Base-by-base conservation (phyloP, 2,797 vertebrate species). In the Pelochelys cantorii region DNA sequence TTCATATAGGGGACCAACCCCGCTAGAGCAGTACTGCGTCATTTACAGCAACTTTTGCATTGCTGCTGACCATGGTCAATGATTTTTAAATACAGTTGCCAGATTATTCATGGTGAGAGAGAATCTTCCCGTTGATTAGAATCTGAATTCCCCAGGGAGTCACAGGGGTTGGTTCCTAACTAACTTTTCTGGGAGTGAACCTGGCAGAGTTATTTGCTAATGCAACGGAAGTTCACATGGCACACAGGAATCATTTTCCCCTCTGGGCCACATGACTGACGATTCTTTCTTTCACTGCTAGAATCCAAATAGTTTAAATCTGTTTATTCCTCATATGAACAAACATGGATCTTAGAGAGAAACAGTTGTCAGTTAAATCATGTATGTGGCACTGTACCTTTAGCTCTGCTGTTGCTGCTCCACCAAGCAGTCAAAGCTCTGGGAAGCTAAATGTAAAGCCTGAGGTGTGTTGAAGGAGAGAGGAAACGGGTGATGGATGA, bases 401-500 rank as follows among this genome's bases (percentile, higher is more conserved):
- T 96, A 95, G 94, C 37, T 29, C 53, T 20, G 55, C 83, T 60
- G 1, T 79, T 81, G 57, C 85, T 88, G 81, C 68, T 48, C 42
- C 42, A 7, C 37, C 1, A 65, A 83, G 81, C 15, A 77, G 62
- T 81, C 91, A 90, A 92, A 96, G 92, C 93, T 95, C 92, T 84
- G 95, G 94, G 93, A 91, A 93, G 55, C 89, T 91, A 94, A 95
- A 94, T 93, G 87, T 95, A 94, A 94, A 91, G 4, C 85, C 83
- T 10, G 3, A 34, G 83, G 77, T 34, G 0, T 52, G 57, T 87
- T 94, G 89, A 93, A 93, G 84, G 65, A 91, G 93, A 96, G 95
- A 93, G 96, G 96, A 97, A 97, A 48, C 96, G 83, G 77, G 57
- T 91, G 77, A 93, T 97, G 86, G 96, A 96, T 97, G 83, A 97